Percentiles rank a stretch among this genome's conserved stretches.
phyloP scores from a whole-genome alignment of 2,113 vertebrate species.

The Pterocles orientalis region DNA sequence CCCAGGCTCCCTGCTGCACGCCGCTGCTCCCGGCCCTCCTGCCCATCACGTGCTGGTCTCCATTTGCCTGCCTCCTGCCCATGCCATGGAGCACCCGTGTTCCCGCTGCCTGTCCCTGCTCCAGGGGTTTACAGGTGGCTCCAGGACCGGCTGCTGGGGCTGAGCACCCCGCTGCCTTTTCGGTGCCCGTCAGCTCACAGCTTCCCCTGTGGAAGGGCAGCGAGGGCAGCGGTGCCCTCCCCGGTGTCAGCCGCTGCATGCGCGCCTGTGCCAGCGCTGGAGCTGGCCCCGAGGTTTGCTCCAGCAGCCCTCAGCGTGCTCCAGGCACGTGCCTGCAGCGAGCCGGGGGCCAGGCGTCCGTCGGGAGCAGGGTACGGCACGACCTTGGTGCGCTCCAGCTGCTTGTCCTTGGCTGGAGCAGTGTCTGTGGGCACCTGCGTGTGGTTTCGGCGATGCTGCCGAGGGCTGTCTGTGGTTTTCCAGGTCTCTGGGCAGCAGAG shows the following conservation, averaged over 20 bases:
- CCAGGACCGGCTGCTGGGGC: not conserved
- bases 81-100: fast-evolving
- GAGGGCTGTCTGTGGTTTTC: not conserved
- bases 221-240: not conserved
- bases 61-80: not conserved
- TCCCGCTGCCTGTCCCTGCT: not conserved
- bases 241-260: fast-evolving
- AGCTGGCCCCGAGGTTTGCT: not conserved
- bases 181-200: not conserved
- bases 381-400: not conserved
- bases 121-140: not conserved
- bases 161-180: not conserved
- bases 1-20: not conserved
- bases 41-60: not conserved
- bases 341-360: not conserved
- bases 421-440: not conserved
- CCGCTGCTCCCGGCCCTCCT: not conserved
- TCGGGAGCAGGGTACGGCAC: not conserved
- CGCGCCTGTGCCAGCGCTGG: not conserved
- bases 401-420: not conserved
- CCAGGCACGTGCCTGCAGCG: not conserved
- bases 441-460: not conserved
- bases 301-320: not conserved
- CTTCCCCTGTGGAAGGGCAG: not conserved
- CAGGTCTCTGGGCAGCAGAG: not conserved